These are phyloP conservation scores for Manacus vitellinus DNA, from an alignment of 2,113 vertebrate genomes.

Conservation along the genomic window DNA sequence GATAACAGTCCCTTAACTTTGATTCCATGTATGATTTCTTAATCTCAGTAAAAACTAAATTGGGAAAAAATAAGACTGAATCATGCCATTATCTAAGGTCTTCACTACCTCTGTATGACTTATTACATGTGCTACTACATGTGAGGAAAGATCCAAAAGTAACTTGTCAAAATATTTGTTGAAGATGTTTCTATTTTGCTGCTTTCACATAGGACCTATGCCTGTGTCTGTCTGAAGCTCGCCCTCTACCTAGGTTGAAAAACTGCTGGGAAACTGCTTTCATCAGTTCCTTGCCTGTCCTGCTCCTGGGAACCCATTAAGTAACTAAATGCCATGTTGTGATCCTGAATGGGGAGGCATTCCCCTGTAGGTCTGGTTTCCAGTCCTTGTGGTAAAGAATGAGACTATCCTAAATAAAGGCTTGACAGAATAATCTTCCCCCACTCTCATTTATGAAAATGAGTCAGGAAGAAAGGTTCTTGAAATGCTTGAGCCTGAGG, in stretches of 20 bases:
- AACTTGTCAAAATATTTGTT: neutral
- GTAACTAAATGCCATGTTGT: neutral
- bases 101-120: neutral
- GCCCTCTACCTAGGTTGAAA: neutral
- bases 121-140: neutral
- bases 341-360: neutral
- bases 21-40: neutral
- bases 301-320: neutral
- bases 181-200: neutral
- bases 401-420: neutral
- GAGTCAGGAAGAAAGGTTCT: neutral
- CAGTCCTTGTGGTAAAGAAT: neutral
- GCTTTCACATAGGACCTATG: neutral
- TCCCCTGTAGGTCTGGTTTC: neutral
- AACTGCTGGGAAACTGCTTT: neutral
- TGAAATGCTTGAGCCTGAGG: neutral
- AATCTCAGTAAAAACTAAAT: neutral
- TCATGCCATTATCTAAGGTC: neutral
- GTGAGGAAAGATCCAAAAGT: neutral
- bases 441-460: neutral
- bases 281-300: neutral
- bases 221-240: neutral
- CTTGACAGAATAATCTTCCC: neutral
- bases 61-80: neutral
- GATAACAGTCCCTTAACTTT: neutral